Evolutionary conservation across 2,113 vertebrate genomes (phyloP).

Genomic region (Tamias sibiricus): DNA sequence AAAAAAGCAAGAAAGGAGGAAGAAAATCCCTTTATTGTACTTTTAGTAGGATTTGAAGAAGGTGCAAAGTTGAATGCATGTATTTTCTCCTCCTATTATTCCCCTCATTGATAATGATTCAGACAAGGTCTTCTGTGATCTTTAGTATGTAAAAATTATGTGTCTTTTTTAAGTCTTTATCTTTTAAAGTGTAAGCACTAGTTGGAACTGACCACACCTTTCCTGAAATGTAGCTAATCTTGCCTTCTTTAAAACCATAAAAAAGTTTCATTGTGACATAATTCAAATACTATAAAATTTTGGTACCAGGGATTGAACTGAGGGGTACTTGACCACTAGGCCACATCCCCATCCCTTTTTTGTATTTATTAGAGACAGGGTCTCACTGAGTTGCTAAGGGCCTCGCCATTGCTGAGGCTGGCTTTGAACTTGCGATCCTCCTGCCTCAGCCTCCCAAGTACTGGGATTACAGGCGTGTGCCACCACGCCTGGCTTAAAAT

Average conservation of each 20-base stretch:
- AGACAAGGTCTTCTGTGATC: not conserved
- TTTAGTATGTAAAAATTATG: slow-evolving; percentile 30
- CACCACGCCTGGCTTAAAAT: no score
- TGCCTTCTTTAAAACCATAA: slow-evolving; percentile 37
- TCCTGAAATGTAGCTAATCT: slow-evolving; percentile 51
- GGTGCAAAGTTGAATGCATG: not conserved
- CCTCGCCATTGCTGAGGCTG: no score
- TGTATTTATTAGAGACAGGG: no score
- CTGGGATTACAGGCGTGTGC: no score
- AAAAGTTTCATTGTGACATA: not conserved
- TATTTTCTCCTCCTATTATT: not conserved
- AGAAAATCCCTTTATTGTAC: not conserved
- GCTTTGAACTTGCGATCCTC: no score
- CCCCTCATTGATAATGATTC: not conserved
- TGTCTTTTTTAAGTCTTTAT: slow-evolving; percentile 14
- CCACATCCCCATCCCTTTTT: no score
- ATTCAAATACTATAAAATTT: not conserved
- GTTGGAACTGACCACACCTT: slow-evolving; percentile 35
- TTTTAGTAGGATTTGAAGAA: slow-evolving; percentile 19
- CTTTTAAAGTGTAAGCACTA: slow-evolving; percentile 26
- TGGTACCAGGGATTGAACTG: no score
- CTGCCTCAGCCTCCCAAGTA: no score
- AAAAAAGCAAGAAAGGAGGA: no score
- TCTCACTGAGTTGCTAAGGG: no score
- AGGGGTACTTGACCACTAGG: no score